These are phyloP conservation scores for Galerucella nymphaeae DNA, from an alignment of 2,888 invertebrate genomes.

Conservation along the genomic window DNA sequence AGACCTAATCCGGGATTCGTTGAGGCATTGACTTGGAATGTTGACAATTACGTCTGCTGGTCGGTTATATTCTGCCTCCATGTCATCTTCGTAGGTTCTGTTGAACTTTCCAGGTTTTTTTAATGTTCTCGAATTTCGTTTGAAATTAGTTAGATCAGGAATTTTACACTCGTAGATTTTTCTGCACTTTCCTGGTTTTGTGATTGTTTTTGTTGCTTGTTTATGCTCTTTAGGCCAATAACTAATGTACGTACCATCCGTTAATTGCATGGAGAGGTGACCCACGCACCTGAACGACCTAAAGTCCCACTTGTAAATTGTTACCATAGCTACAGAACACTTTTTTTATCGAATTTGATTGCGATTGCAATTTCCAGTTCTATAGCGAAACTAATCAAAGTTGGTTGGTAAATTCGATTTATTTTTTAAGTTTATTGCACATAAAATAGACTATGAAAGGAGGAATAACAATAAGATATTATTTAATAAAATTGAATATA, in stretches of 20 bases:
- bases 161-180: conserved; percentile 1
- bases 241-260: conserved; percentile 14
- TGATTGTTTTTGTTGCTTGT: neutral
- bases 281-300: conserved; percentile 11
- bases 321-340: conserved; percentile 8
- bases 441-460: neutral
- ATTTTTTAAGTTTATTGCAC: neutral
- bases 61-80: neutral
- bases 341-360: neutral
- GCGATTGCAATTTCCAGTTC: neutral
- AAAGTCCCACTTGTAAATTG: conserved; percentile 17
- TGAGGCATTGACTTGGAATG: conserved; percentile 3
- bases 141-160: neutral
- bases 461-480: neutral
- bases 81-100: conserved; percentile 4
- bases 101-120: conserved; percentile 10
- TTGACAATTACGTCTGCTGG: conserved; percentile 5
- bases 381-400: neutral
- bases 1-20: neutral
- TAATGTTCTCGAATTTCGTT: neutral
- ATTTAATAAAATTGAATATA: neutral
- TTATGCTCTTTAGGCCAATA: conserved; percentile 8
- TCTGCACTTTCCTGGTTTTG: conserved; percentile 11
- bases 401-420: neutral
- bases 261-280: conserved; percentile 13